phyloP scores from a whole-genome alignment of 2,113 vertebrate genomes.

The Tor tambroides region DNA sequence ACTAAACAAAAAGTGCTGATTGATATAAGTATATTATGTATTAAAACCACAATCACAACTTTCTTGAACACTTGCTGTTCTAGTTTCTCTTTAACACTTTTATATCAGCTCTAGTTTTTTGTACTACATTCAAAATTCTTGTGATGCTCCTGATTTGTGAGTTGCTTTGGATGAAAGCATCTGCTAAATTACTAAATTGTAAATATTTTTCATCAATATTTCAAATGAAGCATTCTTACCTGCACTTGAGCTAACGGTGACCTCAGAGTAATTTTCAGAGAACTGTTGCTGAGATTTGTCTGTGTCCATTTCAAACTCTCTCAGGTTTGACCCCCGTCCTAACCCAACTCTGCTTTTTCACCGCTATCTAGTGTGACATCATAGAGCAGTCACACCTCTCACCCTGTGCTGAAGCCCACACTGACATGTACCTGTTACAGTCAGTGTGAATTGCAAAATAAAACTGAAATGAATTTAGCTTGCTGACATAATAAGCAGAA shows the following conservation, averaged over 20 bases:
- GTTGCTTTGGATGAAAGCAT: not conserved
- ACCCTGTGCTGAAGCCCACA: not conserved
- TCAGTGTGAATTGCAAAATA: not conserved
- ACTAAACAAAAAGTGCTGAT: not conserved
- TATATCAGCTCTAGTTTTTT: not conserved
- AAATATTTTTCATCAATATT: not conserved
- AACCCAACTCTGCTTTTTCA: constrained; percentile 49
- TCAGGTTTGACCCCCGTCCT: constrained; percentile 19
- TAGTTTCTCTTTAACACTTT: not conserved
- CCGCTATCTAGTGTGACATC: constrained; percentile 58
- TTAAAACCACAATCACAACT: no score
- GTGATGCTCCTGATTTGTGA: not conserved
- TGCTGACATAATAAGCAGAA: constrained; percentile 26
- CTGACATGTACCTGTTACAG: not conserved
- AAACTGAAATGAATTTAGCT: not conserved
- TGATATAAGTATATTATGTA: no score
- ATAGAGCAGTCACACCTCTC: constrained; percentile 62
- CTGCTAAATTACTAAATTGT: not conserved
- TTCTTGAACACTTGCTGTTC: not conserved
- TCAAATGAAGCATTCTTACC: constrained; percentile 65
- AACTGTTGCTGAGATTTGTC: constrained; percentile 67
- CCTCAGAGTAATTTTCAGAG: constrained; percentile 71
- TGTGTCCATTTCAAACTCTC: constrained; percentile 61
- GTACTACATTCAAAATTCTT: not conserved
- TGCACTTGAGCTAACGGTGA: constrained; percentile 76